phyloP scores from a whole-genome alignment of 2,113 vertebrate genomes.

The Xenotilapia flavipinnis region DNA sequence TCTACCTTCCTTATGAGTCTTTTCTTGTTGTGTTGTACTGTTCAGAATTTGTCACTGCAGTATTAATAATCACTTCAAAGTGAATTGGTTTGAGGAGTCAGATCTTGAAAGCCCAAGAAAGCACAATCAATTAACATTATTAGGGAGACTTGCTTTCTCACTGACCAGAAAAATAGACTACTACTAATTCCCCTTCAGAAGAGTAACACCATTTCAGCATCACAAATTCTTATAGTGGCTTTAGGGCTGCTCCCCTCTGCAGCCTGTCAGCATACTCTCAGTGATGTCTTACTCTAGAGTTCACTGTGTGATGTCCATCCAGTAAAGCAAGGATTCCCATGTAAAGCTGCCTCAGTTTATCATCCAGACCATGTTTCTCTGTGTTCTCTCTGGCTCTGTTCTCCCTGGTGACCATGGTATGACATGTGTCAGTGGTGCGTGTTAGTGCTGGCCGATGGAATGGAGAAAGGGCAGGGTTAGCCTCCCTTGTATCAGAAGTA shows the following conservation, averaged over 20 bases:
- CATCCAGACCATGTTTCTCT: conserved; percentile 10
- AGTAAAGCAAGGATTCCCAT: conserved; percentile 47
- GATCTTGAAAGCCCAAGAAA: not conserved
- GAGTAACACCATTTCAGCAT: not conserved
- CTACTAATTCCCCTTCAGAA: not conserved
- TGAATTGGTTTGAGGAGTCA: not conserved
- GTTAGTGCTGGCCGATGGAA: conserved; percentile 42
- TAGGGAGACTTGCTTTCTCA: not conserved
- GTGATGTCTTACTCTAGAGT: conserved; percentile 19
- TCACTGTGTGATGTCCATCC: conserved; percentile 22
- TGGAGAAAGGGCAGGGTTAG: conserved; percentile 27
- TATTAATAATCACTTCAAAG: not conserved
- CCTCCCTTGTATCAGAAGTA: conserved; percentile 33
- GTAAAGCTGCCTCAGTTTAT: conserved; percentile 43
- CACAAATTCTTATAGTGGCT: not conserved
- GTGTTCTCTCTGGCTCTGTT: conserved; percentile 26
- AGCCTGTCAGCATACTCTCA: conserved; percentile 30
- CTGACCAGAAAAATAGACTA: not conserved
- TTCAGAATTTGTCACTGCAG: not conserved
- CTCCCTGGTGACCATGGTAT: conserved; percentile 48
- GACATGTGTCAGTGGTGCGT: conserved; percentile 49
- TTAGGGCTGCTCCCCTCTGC: not conserved
- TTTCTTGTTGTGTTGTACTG: not conserved
- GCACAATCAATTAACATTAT: not conserved
- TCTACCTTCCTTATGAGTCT: not conserved